Base-by-base conservation (phyloP, 1,140 invertebrate species). In the Ceratitis capitata region DNA sequence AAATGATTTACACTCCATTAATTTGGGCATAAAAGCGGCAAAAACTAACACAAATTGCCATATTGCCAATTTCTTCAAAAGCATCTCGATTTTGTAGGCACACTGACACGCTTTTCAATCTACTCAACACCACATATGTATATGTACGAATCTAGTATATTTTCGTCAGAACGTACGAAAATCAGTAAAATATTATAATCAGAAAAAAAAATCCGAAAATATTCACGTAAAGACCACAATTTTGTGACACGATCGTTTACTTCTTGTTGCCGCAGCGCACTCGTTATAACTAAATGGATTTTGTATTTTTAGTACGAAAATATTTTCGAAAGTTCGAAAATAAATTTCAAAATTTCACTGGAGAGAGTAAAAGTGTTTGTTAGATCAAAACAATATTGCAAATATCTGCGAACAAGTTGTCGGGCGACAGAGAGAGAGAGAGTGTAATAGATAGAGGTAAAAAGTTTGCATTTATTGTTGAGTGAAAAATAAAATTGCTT, bases 1-100 rank as follows among this genome's bases (percentile, higher is more conserved):
- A 16, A 84, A 86, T 0, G 87, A 85, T 74, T 86, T 87, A 14
- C 86, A 86, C 74, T 87, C 85, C n/a, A 86, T 82, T 45, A 47
- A 42, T 26, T 23, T 16, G n/a, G 45, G 83, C 12, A 26, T 6
- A 39, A n/a, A 84, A 61, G 39, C 26, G 19, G 56, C 83, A 45
- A 84, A 42, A 39, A 84, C 64, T 10, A 61, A n/a, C 7, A 78
- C 4, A 45, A 23, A 47, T 78, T 47, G 69, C 69, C 69, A 78
- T 23, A 78, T 78, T 45, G 69, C 39, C 69, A 78, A 23, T 45
- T 23, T 78, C n/a, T 35, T 45, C 45, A 23, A 10, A 45, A 6
- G 39, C 69, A 78, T 78, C 39, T 45, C 69, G 69, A 78, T n/a
- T 78, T 78, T 47, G n/a, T 78, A 12, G 39, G n/a, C 42, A 16